Conservation (phyloP, 2,888 invertebrate species). For the Drosophila nr. perissopoda region DNA sequence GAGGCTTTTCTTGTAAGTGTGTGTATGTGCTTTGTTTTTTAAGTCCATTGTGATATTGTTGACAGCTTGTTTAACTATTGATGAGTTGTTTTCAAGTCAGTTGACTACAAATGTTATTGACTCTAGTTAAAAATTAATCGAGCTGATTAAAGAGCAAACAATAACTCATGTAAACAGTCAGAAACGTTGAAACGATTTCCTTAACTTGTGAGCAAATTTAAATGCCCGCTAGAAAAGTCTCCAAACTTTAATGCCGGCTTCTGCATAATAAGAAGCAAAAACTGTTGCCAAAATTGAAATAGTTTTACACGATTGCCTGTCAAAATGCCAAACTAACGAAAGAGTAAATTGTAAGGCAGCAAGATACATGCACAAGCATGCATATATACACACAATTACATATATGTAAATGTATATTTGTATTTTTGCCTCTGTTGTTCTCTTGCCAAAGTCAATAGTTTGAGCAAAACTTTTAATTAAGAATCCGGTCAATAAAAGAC, state of each 20-base stretch:
- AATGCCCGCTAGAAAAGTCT: not conserved
- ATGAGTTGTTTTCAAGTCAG: not conserved
- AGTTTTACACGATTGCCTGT: slow-evolving; percentile 60
- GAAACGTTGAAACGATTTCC: not conserved
- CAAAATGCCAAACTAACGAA: slow-evolving; percentile 41
- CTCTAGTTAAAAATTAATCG: not conserved
- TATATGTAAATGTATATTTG: slow-evolving; percentile 17
- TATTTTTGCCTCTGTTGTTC: slow-evolving; percentile 13
- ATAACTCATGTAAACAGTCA: not conserved
- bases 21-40: slow-evolving; percentile 21
- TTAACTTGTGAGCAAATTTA: not conserved
- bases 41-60: slow-evolving; percentile 39
- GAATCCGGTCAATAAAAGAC: slow-evolving; percentile 32
- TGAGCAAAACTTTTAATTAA: slow-evolving; percentile 73
- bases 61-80: slow-evolving; percentile 31
- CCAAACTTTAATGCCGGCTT: slow-evolving; percentile 17
- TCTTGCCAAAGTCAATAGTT: slow-evolving; percentile 52
- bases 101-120: not conserved
- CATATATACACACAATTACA: not conserved
- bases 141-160: not conserved
- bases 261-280: slow-evolving; percentile 26
- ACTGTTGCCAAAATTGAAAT: slow-evolving; percentile 67
- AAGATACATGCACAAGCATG: slow-evolving; percentile 1
- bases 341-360: slow-evolving; percentile 47
- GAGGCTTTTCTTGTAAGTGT: slow-evolving; percentile 15